Evolutionary conservation across 1,140 invertebrate genomes (phyloP).

Genomic region (Hylyphantes graminicola): DNA sequence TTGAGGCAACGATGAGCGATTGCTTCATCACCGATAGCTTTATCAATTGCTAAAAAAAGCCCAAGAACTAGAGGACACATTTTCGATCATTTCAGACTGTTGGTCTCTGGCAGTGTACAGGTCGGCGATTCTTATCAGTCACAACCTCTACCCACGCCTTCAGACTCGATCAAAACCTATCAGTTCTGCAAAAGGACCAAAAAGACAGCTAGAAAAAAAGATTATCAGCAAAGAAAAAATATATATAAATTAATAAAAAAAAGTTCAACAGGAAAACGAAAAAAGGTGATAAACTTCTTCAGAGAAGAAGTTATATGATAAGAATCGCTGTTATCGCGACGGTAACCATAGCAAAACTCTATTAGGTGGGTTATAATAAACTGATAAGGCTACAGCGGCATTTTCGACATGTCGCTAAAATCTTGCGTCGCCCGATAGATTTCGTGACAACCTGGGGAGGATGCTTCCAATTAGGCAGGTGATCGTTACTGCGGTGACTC

Average conservation of each 20-base stretch:
- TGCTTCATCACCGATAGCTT: background rate
- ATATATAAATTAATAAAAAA: constrained; percentile 13
- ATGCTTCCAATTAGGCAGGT: constrained; percentile 21
- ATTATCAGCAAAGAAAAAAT: background rate
- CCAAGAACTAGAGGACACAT: constrained; percentile 4
- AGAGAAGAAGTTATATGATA: background rate
- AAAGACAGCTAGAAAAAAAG: constrained; percentile 8
- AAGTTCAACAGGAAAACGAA: background rate
- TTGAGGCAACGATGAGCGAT: constrained; percentile 7
- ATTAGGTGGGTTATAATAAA: constrained; percentile 48
- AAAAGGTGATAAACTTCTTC: constrained; percentile 38
- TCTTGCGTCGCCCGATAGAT: constrained; percentile 18
- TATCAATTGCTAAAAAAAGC: background rate
- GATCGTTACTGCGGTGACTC: constrained; percentile 21
- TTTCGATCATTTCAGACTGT: constrained; percentile 47
- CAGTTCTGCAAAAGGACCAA: constrained; percentile 5
- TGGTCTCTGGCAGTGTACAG: constrained; percentile 29
- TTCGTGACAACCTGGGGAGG: constrained; percentile 27
- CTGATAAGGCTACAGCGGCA: constrained; percentile 32
- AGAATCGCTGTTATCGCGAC: constrained; percentile 37
- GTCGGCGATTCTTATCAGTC: constrained; percentile 8
- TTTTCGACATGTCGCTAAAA: constrained; percentile 38
- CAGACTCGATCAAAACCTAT: background rate
- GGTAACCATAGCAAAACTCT: constrained; percentile 54
- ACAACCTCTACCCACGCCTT: constrained; percentile 29